These are phyloP conservation scores for Sebastes jordani DNA, from an alignment of 2,797 vertebrate genomes.

Conservation along the genomic window DNA sequence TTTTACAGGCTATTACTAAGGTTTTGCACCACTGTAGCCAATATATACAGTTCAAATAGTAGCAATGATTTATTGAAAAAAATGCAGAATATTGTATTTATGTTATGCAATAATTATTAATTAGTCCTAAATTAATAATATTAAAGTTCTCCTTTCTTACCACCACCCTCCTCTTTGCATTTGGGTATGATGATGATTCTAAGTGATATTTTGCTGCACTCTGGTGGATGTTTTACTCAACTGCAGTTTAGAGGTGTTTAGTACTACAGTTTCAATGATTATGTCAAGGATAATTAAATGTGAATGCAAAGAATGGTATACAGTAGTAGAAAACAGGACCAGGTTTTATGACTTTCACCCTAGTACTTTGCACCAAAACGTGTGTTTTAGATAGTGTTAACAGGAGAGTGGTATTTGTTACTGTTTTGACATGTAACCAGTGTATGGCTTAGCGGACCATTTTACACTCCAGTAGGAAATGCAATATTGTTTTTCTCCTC, in stretches of 20 bases:
- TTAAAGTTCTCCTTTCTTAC: not conserved
- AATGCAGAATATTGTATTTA: not conserved
- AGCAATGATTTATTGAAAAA: not conserved
- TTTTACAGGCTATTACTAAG: not conserved
- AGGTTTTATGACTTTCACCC: not conserved
- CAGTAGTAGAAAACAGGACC: not conserved
- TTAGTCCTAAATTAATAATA: not conserved
- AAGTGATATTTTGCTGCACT: constrained; percentile 52
- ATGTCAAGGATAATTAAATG: not conserved
- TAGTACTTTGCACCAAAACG: not conserved
- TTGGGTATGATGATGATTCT: not conserved
- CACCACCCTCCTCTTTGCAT: not conserved
- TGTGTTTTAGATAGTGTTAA: not conserved
- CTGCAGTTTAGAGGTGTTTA: not conserved
- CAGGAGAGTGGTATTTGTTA: not conserved
- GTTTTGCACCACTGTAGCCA: not conserved
- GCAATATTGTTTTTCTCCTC: not conserved
- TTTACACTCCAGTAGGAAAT: not conserved
- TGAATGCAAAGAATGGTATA: not conserved
- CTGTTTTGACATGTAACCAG: not conserved
- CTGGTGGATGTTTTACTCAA: constrained; percentile 44
- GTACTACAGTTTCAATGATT: not conserved
- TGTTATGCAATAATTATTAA: not conserved
- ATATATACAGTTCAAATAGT: not conserved
- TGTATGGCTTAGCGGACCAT: not conserved